Evolutionary conservation across 2,113 vertebrate genomes (phyloP), one percentile per base, ranked within the genome.

Genomic region (Zapus hudsonius): DNA sequence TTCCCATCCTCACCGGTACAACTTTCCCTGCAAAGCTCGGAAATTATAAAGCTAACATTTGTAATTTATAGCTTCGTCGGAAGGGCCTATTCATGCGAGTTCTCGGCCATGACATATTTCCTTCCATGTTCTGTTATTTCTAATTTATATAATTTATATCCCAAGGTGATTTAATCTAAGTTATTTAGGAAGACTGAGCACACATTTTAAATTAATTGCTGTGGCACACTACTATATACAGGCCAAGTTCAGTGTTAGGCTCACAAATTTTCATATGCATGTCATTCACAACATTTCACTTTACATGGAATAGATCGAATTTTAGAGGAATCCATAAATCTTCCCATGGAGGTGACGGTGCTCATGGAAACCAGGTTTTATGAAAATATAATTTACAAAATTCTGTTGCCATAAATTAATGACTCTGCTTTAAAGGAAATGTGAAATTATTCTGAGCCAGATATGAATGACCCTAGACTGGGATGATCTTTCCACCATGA

Each of bases 181-280:
- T 69, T 89, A 55, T 64, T 61, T 93, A 4, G 2, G 79, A 82
- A 92, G 40, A 42, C 64, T 92, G 33, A 79, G 11, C 36, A 73
- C 17, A 73, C 5, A 78, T n/a, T 74, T 44, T 89, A 89, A 88
- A 67, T 92, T 83, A 86, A 84, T 74, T 76, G 55, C 93, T 95
- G n/a, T 7, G 17, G 72, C 66, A 59, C 33, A 55, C 40, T 90
- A 85, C 87, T 70, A n/a, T 63, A 83, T 61, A 36, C 7, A 70
- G n/a, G 36, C 0, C 66, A 78, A n/a, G 5, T 47, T 25, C 55
- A 31, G n/a, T 92, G 64, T 92, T 40, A 87, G 33, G 80, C 66
- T 86, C 74, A 82, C 40, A 82, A 38, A 89, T 87, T 33, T 81
- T 96, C 42, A 42, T 36, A 64, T 57, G 20, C 82, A 92, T 83